phyloP scores from a whole-genome alignment of 2,888 invertebrate species.

The Apodemia hepburni region DNA sequence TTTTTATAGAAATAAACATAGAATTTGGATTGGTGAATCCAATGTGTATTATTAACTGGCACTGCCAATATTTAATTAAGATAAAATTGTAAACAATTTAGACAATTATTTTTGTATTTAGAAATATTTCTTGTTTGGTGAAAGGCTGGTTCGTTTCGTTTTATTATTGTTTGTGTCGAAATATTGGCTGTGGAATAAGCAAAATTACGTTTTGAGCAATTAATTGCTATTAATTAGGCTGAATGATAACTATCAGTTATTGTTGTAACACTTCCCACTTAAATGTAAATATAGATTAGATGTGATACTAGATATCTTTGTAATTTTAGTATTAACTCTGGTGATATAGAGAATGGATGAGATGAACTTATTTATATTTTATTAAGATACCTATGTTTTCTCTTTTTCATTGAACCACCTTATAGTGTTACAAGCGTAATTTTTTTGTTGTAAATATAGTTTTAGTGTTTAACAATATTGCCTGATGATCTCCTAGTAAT shows the following conservation, averaged over 20 bases:
- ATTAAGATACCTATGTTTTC: constrained; percentile 25
- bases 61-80: constrained; percentile 29
- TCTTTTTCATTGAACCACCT: not conserved
- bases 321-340: constrained; percentile 21
- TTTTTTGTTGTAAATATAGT: not conserved
- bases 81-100: constrained; percentile 12
- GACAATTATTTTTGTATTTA: constrained; percentile 15
- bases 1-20: constrained; percentile 4
- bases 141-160: constrained; percentile 15
- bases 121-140: constrained; percentile 15
- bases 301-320: constrained; percentile 29
- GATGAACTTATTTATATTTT: constrained; percentile 43
- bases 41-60: constrained; percentile 18
- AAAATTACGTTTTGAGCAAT: constrained; percentile 26
- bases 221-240: constrained; percentile 21
- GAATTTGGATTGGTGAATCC: constrained; percentile 16
- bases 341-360: constrained; percentile 38
- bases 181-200: constrained; percentile 40
- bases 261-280: constrained; percentile 31
- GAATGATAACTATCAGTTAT: constrained; percentile 23
- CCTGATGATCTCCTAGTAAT: not conserved
- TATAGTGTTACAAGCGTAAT: not conserved
- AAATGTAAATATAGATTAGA: constrained; percentile 39
- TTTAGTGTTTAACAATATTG: not conserved
- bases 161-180: constrained; percentile 16